Conservation (phyloP, 2,113 vertebrate genomes). For the Motacilla alba region DNA sequence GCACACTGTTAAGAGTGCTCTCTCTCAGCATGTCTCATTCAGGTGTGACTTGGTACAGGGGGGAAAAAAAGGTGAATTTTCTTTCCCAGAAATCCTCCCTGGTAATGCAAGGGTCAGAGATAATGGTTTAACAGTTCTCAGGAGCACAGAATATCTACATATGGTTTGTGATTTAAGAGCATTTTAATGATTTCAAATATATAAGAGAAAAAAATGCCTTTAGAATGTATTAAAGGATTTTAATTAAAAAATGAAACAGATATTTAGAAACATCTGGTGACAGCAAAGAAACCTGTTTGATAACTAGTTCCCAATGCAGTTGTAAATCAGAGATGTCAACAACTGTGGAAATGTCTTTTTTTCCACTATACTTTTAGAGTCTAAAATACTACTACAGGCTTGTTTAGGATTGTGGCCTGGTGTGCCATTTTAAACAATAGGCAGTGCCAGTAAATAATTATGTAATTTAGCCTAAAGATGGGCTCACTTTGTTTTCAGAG, state of each 20-base stretch:
- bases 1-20: not conserved
- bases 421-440: conserved; percentile 33
- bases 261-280: not conserved
- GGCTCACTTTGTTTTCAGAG: not conserved
- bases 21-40: not conserved
- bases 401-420: not conserved
- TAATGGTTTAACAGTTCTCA: not conserved
- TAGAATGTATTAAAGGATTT: not conserved
- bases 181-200: not conserved
- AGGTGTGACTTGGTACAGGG: not conserved
- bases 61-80: fast-evolving
- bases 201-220: not conserved
- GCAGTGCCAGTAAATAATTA: not conserved
- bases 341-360: not conserved
- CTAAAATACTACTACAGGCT: not conserved
- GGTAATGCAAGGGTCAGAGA: not conserved
- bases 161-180: not conserved
- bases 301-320: not conserved
- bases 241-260: not conserved
- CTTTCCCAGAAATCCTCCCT: not conserved
- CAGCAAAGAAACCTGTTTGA: not conserved
- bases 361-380: not conserved
- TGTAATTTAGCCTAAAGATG: conserved; percentile 15
- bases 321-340: not conserved
- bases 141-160: not conserved